These are phyloP conservation scores for Papio anubis DNA, from an alignment of 2,113 vertebrate species.

Conservation along the genomic window DNA sequence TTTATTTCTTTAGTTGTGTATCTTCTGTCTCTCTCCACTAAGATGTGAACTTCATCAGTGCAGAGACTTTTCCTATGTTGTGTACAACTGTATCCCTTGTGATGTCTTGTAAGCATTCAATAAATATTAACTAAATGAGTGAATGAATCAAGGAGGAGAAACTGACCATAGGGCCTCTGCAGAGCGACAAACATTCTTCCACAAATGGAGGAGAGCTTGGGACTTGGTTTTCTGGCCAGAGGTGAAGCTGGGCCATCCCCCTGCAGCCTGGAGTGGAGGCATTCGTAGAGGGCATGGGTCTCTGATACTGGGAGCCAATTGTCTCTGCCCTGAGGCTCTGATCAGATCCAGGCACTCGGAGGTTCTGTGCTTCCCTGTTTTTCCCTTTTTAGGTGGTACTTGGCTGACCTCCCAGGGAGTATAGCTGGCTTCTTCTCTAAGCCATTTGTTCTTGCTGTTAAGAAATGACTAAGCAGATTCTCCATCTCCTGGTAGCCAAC, in stretches of 20 bases:
- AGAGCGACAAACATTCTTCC: neutral
- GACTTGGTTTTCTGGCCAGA: neutral
- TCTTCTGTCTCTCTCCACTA: conserved; percentile 15
- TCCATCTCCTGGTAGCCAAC: neutral
- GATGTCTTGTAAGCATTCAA: neutral
- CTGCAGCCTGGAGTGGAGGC: neutral
- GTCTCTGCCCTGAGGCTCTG: neutral
- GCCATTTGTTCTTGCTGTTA: conserved; percentile 43
- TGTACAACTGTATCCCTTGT: neutral
- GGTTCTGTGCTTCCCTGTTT: neutral
- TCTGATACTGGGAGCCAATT: neutral
- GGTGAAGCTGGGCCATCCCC: neutral
- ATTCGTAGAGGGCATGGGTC: neutral
- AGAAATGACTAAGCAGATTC: conserved; percentile 65
- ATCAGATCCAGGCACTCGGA: neutral
- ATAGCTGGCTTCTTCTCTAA: conserved; percentile 59
- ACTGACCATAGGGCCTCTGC: neutral
- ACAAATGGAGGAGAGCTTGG: neutral
- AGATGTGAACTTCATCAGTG: neutral
- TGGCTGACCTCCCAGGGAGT: neutral
- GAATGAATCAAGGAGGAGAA: neutral
- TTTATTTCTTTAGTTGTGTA: neutral
- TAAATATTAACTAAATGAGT: neutral
- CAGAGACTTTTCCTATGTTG: neutral
- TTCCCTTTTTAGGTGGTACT: conserved; percentile 51